phyloP scores from a whole-genome alignment of 2,113 vertebrate species.

The Thalassoma bifasciatum region DNA sequence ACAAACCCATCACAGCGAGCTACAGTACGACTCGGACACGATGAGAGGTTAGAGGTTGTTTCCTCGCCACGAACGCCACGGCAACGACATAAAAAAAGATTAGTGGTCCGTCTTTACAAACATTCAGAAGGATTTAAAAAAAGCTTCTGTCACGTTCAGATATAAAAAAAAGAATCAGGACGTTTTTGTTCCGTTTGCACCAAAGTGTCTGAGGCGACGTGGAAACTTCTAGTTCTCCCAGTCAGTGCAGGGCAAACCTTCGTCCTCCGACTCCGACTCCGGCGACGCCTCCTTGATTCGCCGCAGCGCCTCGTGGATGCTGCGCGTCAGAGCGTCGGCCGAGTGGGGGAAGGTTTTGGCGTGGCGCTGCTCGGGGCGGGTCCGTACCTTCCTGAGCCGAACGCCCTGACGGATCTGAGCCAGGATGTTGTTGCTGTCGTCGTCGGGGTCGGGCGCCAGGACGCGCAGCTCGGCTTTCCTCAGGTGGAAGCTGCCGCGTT shows the following conservation, averaged over 20 bases:
- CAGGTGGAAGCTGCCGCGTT: constrained; percentile 96
- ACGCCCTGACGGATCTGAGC: constrained; percentile 98
- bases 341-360: constrained; percentile 86
- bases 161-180: constrained; percentile 3
- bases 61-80: constrained; percentile 49
- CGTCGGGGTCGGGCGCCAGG: constrained; percentile 92
- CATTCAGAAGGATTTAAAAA: constrained; percentile 30
- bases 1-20: constrained; percentile 69
- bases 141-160: constrained; percentile 17
- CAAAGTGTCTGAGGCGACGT: constrained; percentile 2
- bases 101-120: constrained; percentile 56
- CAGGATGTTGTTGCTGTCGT: constrained; percentile 96
- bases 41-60: constrained; percentile 65
- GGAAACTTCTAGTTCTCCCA: constrained; percentile 90
- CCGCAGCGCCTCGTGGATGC: constrained; percentile 96
- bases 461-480: constrained; percentile 95
- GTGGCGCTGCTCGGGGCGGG: constrained; percentile 87
- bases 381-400: constrained; percentile 92
- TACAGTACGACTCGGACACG: constrained; percentile 60
- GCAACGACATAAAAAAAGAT: constrained; percentile 40
- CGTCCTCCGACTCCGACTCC: constrained; percentile 97
- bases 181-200: constrained; percentile 56
- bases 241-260: constrained; percentile 91
- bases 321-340: constrained; percentile 92
- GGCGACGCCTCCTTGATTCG: constrained; percentile 98